phyloP scores from a whole-genome alignment of 2,888 invertebrate species.

The Lapara coniferarum region DNA sequence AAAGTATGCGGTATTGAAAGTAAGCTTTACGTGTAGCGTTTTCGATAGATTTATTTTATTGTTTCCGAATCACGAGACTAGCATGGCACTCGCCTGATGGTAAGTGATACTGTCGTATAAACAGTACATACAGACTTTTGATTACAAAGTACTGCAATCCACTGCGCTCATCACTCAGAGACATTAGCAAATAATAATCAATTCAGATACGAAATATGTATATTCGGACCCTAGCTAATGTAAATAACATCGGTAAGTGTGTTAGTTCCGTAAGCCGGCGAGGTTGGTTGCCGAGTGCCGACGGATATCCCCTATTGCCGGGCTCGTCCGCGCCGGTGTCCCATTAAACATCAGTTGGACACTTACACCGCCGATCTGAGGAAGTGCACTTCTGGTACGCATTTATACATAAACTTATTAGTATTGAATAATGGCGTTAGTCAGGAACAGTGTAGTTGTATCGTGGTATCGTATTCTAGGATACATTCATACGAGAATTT shows the following conservation, averaged over 20 bases:
- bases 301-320: slow-evolving; percentile 51
- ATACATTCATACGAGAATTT: no score
- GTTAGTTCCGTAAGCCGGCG: not conserved
- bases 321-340: slow-evolving; percentile 17
- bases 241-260: not conserved
- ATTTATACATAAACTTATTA: not conserved
- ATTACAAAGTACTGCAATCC: no score
- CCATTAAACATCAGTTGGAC: slow-evolving; percentile 16
- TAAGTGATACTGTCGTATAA: no score
- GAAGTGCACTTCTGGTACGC: slow-evolving; percentile 5
- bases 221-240: not conserved
- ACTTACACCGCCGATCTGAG: slow-evolving; percentile 21
- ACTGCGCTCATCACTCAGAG: no score
- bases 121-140: no score
- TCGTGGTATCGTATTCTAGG: no score
- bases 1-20: no score
- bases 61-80: no score
- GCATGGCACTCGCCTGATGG: no score
- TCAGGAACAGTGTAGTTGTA: no score
- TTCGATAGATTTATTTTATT: no score
- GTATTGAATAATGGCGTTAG: not conserved
- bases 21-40: no score
- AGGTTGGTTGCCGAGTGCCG: slow-evolving; percentile 36
- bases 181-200: not conserved
- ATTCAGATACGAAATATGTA: not conserved